These are phyloP conservation scores for Mycteria americana DNA, from an alignment of 2,797 vertebrate species.

Conservation along the genomic window DNA sequence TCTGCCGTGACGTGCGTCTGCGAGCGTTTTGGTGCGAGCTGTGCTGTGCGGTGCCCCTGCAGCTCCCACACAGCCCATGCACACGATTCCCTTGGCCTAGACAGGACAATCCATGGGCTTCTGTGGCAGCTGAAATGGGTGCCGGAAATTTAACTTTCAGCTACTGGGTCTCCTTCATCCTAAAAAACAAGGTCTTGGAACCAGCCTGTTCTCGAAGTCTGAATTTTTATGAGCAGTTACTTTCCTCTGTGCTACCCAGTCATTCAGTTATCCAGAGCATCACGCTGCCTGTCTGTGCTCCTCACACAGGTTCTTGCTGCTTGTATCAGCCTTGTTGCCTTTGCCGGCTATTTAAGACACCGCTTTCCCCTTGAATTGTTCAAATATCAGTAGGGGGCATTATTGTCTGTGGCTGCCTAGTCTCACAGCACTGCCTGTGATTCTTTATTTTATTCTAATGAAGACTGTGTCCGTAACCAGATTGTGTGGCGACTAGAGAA, in stretches of 20 bases:
- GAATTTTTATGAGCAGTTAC: background rate
- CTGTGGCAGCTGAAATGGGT: background rate
- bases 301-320: background rate
- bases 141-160: background rate
- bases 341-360: background rate
- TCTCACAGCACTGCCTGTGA: background rate
- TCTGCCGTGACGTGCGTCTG: fast-evolving
- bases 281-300: background rate
- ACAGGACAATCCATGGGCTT: background rate
- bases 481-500: background rate
- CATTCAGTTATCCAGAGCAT: background rate
- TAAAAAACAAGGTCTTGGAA: background rate
- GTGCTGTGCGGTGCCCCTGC: background rate
- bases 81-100: background rate
- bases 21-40: fast-evolving
- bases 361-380: background rate
- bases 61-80: background rate
- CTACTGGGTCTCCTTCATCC: background rate
- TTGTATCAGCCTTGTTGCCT: background rate
- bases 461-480: background rate
- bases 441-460: background rate
- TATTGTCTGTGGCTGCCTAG: conserved; percentile 1
- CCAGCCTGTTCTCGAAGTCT: background rate
- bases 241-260: background rate
- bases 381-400: conserved; percentile 45